Conservation (phyloP, 2,888 invertebrate genomes). For the Dynastes tityus region DNA sequence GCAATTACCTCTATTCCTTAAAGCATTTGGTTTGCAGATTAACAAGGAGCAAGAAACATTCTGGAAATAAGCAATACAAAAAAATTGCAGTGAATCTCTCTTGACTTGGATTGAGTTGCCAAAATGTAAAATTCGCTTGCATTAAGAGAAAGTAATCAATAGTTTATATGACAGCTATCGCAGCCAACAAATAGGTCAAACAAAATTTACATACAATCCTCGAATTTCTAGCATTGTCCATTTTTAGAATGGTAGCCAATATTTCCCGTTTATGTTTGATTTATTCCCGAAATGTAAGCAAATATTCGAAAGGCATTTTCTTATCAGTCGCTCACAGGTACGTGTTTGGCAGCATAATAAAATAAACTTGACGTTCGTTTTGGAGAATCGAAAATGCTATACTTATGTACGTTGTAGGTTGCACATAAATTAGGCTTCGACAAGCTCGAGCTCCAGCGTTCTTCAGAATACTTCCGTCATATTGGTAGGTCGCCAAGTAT, state of each 20-base stretch:
- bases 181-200: too few relatives aligned
- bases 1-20: too few relatives aligned
- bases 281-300: neutral
- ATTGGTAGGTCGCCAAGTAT: neutral
- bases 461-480: neutral
- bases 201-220: too few relatives aligned
- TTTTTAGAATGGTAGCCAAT: neutral
- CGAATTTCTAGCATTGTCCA: neutral
- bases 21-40: too few relatives aligned
- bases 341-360: neutral
- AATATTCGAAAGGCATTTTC: neutral
- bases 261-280: neutral
- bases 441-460: neutral
- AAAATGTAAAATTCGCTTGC: too few relatives aligned
- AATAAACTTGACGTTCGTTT: neutral
- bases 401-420: neutral
- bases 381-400: neutral
- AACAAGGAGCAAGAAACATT: too few relatives aligned
- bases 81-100: too few relatives aligned
- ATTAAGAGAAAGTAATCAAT: too few relatives aligned
- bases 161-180: too few relatives aligned
- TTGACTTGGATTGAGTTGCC: too few relatives aligned
- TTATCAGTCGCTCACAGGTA: neutral
- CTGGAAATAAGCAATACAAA: too few relatives aligned
- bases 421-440: slow-evolving; percentile 2